Percentiles rank a stretch among this genome's conserved stretches.
Conservation (phyloP, 2,113 vertebrate genomes). For the Oplegnathus fasciatus region DNA sequence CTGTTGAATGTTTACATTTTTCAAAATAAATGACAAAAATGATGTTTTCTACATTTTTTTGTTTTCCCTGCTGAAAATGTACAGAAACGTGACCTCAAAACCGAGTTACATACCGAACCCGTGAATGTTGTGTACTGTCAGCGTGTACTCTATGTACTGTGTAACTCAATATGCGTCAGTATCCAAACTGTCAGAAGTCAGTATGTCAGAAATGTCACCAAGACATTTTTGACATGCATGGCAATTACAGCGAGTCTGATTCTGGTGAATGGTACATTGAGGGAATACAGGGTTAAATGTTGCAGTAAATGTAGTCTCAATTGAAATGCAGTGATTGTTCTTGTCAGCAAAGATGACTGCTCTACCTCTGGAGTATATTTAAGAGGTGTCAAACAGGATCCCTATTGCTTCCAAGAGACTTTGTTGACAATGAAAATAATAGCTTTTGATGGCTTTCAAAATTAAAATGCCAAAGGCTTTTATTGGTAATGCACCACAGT, state of each 20-base stretch:
- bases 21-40: too few relatives aligned
- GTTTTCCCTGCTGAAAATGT: too few relatives aligned
- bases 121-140: neutral
- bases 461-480: constrained; percentile 78
- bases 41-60: too few relatives aligned
- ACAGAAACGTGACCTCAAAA: too few relatives aligned
- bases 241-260: constrained; percentile 9
- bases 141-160: neutral
- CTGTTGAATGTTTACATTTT: too few relatives aligned
- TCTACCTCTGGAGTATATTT: constrained; percentile 72
- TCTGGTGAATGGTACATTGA: neutral
- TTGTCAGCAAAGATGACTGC: constrained; percentile 70
- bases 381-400: constrained; percentile 66
- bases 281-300: constrained; percentile 48
- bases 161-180: constrained; percentile 7
- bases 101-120: too few relatives aligned
- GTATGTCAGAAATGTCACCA: constrained; percentile 7
- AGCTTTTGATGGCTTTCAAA: constrained; percentile 70
- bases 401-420: constrained; percentile 62
- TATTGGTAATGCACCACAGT: constrained; percentile 57
- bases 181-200: constrained; percentile 26
- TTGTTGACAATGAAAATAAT: constrained; percentile 79
- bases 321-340: constrained; percentile 68
- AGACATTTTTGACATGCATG: neutral
- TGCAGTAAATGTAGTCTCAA: constrained; percentile 59